Evolutionary conservation across 2,113 vertebrate species (phyloP), one percentile per base, ranked within the genome.

Genomic region (Gadus macrocephalus): DNA sequence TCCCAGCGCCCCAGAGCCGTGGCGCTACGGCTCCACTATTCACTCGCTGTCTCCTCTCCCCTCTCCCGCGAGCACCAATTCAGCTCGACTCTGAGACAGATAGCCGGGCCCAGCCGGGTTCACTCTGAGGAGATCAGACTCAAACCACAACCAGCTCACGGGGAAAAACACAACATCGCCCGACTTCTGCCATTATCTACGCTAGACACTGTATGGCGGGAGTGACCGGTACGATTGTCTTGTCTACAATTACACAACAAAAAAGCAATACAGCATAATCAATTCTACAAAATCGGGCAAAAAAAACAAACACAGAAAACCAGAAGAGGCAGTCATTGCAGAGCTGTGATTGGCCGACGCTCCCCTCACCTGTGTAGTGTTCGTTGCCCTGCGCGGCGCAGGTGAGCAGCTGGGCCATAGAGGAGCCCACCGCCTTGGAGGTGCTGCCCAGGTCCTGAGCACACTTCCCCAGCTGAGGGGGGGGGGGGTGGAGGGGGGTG

Each of bases 311-410:
- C 31, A 31, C 31, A 4, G 6, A 35, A 35, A 35, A 35, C 31
- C 31, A 35, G 6, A 35, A 35, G 31, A 35, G 6, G 31, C 31
- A 35, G 31, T 35, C 31, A 35, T 4, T 25, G 60, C 60, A 14
- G n/a, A 25, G 19, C 60, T 49, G 42, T 49, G 42, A 49, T 49
- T 49, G 42, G 42, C 42, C 12, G 12, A 49, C 9, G 42, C 42
- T 49, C 42, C 42, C 68, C 80, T 71, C 90, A 99, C 97, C 97
- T 93, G 97, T 99, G 74, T 98, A 99, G 81, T 98, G 96, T 79
- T 99, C 96, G 0, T 99, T 98, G 75, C 97, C 97, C 81, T 99
- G 97, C 11, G 97, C 96, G 28, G 97, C 97, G 76, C 97, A 98
- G 25, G 97, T 99, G 71, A 99, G 88, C 70, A 99, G 70, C 85